Evolutionary conservation across 35 echinoderm and acorn worm genomes (phyloP).

Genomic region (Heliocidaris tuberculata): DNA sequence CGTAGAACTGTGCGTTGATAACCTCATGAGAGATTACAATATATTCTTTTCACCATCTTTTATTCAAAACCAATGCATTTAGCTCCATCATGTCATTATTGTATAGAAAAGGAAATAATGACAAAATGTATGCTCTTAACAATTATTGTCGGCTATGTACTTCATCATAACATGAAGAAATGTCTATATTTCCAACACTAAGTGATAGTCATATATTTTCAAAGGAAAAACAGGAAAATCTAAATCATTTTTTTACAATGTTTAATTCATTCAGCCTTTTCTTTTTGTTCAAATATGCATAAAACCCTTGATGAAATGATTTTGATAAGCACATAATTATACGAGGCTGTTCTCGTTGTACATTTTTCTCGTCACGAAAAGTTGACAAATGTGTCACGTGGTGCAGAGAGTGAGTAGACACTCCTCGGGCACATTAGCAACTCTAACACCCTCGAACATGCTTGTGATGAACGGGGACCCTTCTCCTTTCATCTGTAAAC

Average conservation of each 20-base stretch:
- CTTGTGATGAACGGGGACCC: not conserved
- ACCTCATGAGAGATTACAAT: not conserved
- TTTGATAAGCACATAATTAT: too few species aligned
- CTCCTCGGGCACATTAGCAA: too few species aligned
- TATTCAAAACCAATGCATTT: not conserved
- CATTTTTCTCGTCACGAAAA: too few species aligned
- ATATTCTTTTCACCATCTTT: not conserved
- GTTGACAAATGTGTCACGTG: too few species aligned
- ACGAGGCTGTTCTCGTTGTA: too few species aligned
- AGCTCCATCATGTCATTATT: not conserved
- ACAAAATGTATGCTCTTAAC: not conserved
- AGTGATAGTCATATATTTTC: not conserved
- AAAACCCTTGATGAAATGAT: too few species aligned
- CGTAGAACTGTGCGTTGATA: not conserved
- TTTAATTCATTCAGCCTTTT: too few species aligned
- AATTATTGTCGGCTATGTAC: not conserved
- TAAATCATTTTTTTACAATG: not conserved
- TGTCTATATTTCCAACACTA: not conserved
- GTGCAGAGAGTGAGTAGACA: too few species aligned
- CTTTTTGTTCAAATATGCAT: too few species aligned
- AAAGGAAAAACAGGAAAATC: not conserved
- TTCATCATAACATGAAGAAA: not conserved
- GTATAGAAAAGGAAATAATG: not conserved
- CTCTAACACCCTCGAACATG: too few species aligned
- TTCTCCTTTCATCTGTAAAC: not conserved